These are phyloP conservation scores for Trematocara unimaculatum DNA, from an alignment of 2,113 vertebrate species.

Conservation along the genomic window DNA sequence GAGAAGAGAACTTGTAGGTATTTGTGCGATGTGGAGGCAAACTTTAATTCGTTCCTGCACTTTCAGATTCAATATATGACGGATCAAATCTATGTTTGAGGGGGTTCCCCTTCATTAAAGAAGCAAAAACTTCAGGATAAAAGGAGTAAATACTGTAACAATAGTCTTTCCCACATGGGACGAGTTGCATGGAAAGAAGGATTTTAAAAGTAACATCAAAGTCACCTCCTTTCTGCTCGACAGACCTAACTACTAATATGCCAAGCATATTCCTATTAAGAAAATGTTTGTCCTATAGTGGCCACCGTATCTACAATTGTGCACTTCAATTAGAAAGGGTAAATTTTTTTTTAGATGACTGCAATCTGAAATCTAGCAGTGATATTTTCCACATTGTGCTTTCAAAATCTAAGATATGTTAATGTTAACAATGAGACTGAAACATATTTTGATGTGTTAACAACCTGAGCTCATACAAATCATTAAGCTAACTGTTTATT, in stretches of 20 bases:
- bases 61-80: background rate
- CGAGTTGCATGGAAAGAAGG: background rate
- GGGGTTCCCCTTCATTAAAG: background rate
- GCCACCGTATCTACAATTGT: background rate
- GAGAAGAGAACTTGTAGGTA: background rate
- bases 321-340: background rate
- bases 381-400: background rate
- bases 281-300: background rate
- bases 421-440: background rate
- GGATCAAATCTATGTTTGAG: background rate
- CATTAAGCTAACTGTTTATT: background rate
- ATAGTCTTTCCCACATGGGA: background rate
- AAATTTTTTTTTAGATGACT: rapidly evolving
- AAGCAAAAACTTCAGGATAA: background rate
- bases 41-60: background rate
- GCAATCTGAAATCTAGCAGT: background rate
- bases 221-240: background rate
- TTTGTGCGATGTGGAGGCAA: background rate
- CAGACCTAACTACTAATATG: background rate
- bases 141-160: background rate
- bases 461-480: background rate
- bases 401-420: background rate
- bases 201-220: background rate
- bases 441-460: background rate
- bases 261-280: background rate